These are phyloP conservation scores for Aselliscus stoliczkanus DNA, from an alignment of 2,797 vertebrate species.

Conservation along the genomic window DNA sequence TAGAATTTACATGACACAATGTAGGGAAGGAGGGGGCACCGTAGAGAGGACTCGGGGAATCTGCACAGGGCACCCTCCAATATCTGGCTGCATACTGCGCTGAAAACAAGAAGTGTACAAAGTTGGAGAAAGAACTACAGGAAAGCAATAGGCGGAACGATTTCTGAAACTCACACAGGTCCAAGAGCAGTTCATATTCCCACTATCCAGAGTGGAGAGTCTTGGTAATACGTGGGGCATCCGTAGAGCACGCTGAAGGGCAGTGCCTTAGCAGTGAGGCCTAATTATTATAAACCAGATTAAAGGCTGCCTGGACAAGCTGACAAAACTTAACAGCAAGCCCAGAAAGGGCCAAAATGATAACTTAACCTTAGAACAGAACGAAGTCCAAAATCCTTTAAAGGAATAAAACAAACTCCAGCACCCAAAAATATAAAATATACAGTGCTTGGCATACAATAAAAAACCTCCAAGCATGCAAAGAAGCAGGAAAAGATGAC, in stretches of 20 bases:
- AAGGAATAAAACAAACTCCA: constrained; percentile 8
- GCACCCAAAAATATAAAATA: neutral
- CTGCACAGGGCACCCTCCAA: neutral
- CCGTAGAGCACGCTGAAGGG: neutral
- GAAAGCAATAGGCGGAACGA: neutral
- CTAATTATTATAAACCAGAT: neutral
- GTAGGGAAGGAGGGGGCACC: neutral
- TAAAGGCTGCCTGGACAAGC: neutral
- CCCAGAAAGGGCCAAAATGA: neutral
- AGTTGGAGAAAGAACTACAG: neutral
- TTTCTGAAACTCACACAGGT: neutral
- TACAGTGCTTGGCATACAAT: neutral
- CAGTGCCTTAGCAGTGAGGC: neutral
- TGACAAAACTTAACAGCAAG: neutral
- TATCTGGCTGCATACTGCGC: neutral
- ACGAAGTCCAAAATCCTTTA: neutral
- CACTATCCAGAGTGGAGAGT: neutral
- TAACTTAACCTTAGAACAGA: neutral
- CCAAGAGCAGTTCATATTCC: neutral
- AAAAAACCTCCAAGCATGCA: neutral
- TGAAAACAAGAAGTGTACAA: neutral
- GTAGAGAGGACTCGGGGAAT: neutral
- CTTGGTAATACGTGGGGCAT: neutral
- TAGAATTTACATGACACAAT: neutral
- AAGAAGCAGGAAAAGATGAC: neutral